A percentile compares a stretch with the other conserved stretches of the same genome.
Evolutionary conservation across 2,113 vertebrate species (phyloP).

Genomic region (Macrotis lagotis): DNA sequence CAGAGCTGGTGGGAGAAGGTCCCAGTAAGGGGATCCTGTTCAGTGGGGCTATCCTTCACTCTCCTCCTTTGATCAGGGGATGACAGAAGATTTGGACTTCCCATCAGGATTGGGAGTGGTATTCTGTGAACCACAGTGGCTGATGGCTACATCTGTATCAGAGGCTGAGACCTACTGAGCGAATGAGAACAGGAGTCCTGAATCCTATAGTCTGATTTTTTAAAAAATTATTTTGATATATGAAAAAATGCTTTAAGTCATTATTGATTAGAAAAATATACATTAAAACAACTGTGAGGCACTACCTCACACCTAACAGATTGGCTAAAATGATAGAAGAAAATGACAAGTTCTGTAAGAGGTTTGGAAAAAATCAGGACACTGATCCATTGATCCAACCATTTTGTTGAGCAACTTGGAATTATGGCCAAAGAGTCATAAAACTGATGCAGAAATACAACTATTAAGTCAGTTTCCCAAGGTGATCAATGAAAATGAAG

Average conservation of each 20-base stretch:
- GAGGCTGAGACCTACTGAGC: too few species aligned
- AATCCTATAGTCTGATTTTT: not conserved
- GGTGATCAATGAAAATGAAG: not conserved
- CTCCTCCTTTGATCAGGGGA: too few species aligned
- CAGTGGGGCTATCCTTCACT: too few species aligned
- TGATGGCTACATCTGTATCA: too few species aligned
- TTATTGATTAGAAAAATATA: not conserved
- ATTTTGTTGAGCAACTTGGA: not conserved
- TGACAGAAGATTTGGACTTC: too few species aligned
- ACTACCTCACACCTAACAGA: not conserved
- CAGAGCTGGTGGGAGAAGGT: too few species aligned
- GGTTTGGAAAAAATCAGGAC: not conserved
- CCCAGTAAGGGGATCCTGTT: too few species aligned
- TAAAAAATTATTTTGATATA: not conserved
- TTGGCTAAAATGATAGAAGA: not conserved
- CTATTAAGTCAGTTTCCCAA: not conserved
- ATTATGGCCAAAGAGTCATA: not conserved
- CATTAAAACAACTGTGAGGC: not conserved
- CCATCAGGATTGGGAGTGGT: too few species aligned
- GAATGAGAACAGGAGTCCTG: too few species aligned
- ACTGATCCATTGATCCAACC: not conserved
- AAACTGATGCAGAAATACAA: not conserved
- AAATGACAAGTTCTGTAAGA: not conserved
- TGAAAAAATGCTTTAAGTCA: not conserved
- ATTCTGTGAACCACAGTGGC: too few species aligned